Percentiles rank a stretch among this genome's conserved stretches.
Evolutionary conservation across 2,113 vertebrate genomes (phyloP).

Genomic region (Cryptomyrus ogoouensis): DNA sequence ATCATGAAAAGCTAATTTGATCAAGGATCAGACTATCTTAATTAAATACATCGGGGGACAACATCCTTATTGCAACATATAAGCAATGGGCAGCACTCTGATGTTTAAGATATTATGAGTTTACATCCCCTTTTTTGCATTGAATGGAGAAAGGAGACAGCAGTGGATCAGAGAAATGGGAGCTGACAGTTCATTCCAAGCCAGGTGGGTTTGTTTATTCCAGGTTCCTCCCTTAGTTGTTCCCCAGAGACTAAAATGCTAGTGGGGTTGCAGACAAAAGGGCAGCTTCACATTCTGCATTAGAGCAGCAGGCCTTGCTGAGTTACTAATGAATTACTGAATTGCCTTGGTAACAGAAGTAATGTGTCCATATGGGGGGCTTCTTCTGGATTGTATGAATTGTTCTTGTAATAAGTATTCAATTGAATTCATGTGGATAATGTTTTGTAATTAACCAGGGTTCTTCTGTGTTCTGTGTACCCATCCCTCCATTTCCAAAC

Average conservation of each 20-base stretch:
- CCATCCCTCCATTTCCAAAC: neutral
- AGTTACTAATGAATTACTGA: neutral
- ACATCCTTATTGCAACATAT: neutral
- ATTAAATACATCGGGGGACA: neutral
- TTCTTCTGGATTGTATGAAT: neutral
- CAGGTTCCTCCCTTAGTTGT: neutral
- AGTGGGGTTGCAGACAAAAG: neutral
- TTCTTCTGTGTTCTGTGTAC: neutral
- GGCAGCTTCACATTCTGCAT: neutral
- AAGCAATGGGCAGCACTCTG: neutral
- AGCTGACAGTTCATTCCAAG: conserved; percentile 26
- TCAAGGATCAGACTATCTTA: conserved; percentile 5
- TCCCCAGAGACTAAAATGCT: neutral
- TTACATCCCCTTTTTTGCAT: conserved; percentile 16
- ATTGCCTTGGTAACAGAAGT: neutral
- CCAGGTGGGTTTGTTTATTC: conserved; percentile 26
- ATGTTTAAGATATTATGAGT: neutral
- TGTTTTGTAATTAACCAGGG: neutral
- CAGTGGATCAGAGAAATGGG: conserved; percentile 19
- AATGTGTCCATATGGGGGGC: neutral
- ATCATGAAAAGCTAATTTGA: neutral
- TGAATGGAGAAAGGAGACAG: conserved; percentile 21
- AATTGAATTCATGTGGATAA: neutral
- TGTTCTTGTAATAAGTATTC: neutral
- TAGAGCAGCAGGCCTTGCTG: neutral